These are phyloP conservation scores for Callaeas wilsoni DNA, from an alignment of 2,113 vertebrate species.

Conservation along the genomic window DNA sequence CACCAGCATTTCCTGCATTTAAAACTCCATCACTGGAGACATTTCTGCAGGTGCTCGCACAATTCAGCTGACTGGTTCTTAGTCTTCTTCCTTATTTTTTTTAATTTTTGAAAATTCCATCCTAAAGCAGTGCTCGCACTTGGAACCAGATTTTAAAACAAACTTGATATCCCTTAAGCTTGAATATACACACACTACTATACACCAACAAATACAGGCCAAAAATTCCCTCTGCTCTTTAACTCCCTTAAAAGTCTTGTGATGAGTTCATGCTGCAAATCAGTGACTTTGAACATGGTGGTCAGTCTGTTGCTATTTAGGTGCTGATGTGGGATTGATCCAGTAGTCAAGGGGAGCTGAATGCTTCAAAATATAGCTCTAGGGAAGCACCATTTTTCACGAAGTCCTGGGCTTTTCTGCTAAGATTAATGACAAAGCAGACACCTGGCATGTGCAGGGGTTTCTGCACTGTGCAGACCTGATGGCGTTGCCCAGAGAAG, in stretches of 20 bases:
- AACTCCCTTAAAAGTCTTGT: background rate
- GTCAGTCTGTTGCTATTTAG: background rate
- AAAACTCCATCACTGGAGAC: background rate
- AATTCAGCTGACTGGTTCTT: background rate
- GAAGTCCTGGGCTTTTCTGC: background rate
- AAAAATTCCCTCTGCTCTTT: background rate
- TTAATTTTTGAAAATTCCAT: background rate
- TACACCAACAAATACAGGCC: background rate
- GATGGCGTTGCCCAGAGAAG: background rate
- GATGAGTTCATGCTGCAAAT: background rate
- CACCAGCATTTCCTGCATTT: background rate
- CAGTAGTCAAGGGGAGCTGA: background rate
- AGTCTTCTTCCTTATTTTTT: background rate
- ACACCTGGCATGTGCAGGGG: background rate
- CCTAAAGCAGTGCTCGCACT: background rate
- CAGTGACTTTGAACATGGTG: background rate
- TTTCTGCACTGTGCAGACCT: background rate
- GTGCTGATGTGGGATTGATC: background rate
- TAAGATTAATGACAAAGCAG: background rate
- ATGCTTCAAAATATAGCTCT: background rate
- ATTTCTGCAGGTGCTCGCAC: background rate
- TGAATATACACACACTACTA: background rate
- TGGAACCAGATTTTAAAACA: background rate
- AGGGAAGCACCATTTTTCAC: background rate
- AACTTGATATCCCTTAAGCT: background rate